Conservation (phyloP, 2,797 vertebrate genomes). For the Periparus ater region DNA sequence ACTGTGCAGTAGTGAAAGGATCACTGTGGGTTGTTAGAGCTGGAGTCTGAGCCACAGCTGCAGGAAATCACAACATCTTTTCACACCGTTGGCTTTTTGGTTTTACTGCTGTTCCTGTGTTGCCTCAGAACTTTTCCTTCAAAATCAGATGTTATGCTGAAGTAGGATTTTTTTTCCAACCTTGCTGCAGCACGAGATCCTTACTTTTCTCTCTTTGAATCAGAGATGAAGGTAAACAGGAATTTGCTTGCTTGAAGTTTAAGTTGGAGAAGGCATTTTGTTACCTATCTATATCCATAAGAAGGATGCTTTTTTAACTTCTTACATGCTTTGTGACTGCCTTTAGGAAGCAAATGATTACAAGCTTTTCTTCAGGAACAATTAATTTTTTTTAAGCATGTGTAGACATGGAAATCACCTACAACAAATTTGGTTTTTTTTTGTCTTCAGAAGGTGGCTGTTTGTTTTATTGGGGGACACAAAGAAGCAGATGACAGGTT, state of each 20-base stretch:
- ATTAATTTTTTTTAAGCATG: not conserved
- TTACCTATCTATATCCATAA: accelerated
- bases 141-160: not conserved
- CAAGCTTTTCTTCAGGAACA: not conserved
- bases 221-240: accelerated
- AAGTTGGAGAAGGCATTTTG: not conserved
- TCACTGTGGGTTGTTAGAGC: not conserved
- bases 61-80: not conserved
- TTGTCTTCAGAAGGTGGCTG: not conserved
- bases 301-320: not conserved
- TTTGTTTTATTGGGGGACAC: not conserved
- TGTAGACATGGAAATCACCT: not conserved
- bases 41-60: not conserved
- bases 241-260: not conserved
- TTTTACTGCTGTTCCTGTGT: not conserved
- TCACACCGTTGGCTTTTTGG: not conserved
- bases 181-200: not conserved
- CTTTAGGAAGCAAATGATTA: not conserved
- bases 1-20: not conserved
- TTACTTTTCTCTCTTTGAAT: not conserved
- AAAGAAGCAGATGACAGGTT: not conserved
- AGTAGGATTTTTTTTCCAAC: not conserved
- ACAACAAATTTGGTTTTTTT: not conserved
- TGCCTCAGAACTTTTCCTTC: not conserved
- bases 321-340: not conserved